These are phyloP conservation scores for Dione vanillae DNA, from an alignment of 2,888 invertebrate species.

Conservation along the genomic window DNA sequence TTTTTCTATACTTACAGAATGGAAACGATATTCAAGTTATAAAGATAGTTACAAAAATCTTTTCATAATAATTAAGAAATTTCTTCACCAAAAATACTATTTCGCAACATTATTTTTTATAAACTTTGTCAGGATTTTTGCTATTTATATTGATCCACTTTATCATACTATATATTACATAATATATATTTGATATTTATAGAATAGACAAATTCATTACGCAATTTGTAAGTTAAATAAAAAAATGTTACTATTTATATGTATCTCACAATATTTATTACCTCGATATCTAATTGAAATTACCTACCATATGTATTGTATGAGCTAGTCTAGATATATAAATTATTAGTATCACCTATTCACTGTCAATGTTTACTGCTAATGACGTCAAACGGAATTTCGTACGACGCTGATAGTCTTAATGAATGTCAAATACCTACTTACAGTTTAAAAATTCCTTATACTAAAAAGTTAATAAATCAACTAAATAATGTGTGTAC, in stretches of 20 bases:
- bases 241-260: not conserved
- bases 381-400: constrained; percentile 12
- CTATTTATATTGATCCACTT: no score
- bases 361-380: not conserved
- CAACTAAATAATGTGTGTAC: constrained; percentile 9
- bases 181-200: no score
- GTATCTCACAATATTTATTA: not conserved
- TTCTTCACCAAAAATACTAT: not conserved
- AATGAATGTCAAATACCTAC: constrained; percentile 1
- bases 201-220: no score
- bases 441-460: not conserved
- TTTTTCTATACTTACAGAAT: no score
- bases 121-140: no score
- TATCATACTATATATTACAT: no score
- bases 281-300: not conserved
- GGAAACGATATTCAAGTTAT: no score
- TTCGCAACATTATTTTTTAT: not conserved
- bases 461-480: constrained; percentile 16
- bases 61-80: not conserved
- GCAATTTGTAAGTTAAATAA: not conserved
- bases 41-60: no score
- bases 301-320: no score
- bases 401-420: not conserved
- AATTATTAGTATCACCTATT: not conserved
- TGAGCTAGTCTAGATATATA: not conserved